phyloP scores from a whole-genome alignment of 2,797 vertebrate genomes.

The Triplophysa yarkandensis region DNA sequence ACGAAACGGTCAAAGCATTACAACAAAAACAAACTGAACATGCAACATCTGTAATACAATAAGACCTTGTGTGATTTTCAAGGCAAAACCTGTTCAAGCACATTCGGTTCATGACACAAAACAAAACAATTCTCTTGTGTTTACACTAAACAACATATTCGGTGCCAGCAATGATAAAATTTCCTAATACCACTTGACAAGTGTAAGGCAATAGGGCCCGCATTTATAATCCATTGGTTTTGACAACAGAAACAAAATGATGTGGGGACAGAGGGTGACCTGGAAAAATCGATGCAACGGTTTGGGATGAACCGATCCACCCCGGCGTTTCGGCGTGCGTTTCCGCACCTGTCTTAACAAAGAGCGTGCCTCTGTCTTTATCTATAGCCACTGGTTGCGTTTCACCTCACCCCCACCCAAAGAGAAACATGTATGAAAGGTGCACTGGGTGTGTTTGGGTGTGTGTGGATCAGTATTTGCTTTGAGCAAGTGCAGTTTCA shows the following conservation, averaged over 20 bases:
- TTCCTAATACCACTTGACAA: slow-evolving; percentile 11
- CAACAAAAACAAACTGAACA: neutral
- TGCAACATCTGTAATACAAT: slow-evolving; percentile 14
- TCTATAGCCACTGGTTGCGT: slow-evolving; percentile 37
- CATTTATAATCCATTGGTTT: slow-evolving; percentile 4
- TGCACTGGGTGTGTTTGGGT: slow-evolving; percentile 46
- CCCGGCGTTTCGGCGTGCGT: slow-evolving; percentile 45
- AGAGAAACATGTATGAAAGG: slow-evolving; percentile 39
- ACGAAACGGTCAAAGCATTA: neutral
- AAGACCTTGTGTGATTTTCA: slow-evolving; percentile 4
- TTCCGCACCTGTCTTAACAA: slow-evolving; percentile 43
- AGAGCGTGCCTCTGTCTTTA: slow-evolving; percentile 31
- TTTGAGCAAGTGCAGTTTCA: slow-evolving; percentile 35
- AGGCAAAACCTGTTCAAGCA: slow-evolving; percentile 1
- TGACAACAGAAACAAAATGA: neutral
- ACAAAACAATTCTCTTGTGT: slow-evolving; percentile 11
- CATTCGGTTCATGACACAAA: neutral
- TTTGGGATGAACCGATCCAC: slow-evolving; percentile 18
- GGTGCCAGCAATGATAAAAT: slow-evolving; percentile 16
- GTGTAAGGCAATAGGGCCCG: neutral
- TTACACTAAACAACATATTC: slow-evolving; percentile 10
- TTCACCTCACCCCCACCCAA: slow-evolving; percentile 36
- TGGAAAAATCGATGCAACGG: too few species aligned
- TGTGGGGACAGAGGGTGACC: neutral
- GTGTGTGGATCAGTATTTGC: slow-evolving; percentile 45